Evolutionary conservation across 35 echinoderm and acorn worm species (phyloP).

Genomic region (Acanthaster planci): DNA sequence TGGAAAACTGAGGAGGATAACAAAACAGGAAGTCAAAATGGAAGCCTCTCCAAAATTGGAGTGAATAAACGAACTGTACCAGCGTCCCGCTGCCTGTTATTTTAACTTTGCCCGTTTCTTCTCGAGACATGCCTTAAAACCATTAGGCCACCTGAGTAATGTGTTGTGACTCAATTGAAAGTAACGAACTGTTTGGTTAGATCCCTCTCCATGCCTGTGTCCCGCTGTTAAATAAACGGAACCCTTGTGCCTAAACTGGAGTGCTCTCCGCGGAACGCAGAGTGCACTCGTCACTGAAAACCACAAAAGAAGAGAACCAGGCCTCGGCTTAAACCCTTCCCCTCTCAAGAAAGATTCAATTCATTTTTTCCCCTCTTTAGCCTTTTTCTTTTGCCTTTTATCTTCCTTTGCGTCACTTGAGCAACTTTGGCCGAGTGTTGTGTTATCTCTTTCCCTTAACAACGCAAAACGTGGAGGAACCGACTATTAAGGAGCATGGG

Average conservation of each 20-base stretch:
- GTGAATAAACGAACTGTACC: too few relatives aligned
- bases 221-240: constrained; percentile 31
- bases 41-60: not conserved
- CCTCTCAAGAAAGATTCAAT: constrained; percentile 3
- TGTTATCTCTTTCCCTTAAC: not conserved
- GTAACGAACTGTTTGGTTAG: constrained; percentile 28
- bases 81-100: too few relatives aligned
- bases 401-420: not conserved
- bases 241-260: not conserved
- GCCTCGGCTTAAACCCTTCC: not conserved
- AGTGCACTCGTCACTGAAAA: not conserved
- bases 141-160: not conserved
- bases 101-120: too few relatives aligned
- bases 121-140: constrained; percentile 1
- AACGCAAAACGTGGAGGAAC: not conserved
- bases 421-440: not conserved
- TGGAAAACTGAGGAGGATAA: not conserved
- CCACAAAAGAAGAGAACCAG: constrained; percentile 16
- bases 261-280: too few relatives aligned
- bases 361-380: too few relatives aligned
- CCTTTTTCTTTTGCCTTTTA: too few relatives aligned
- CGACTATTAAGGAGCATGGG: not conserved
- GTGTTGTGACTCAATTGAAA: constrained; percentile 28
- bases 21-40: not conserved
- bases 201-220: not conserved